These are phyloP conservation scores for Gallinago undulata DNA, from an alignment of 2,113 vertebrate genomes.

Conservation along the genomic window DNA sequence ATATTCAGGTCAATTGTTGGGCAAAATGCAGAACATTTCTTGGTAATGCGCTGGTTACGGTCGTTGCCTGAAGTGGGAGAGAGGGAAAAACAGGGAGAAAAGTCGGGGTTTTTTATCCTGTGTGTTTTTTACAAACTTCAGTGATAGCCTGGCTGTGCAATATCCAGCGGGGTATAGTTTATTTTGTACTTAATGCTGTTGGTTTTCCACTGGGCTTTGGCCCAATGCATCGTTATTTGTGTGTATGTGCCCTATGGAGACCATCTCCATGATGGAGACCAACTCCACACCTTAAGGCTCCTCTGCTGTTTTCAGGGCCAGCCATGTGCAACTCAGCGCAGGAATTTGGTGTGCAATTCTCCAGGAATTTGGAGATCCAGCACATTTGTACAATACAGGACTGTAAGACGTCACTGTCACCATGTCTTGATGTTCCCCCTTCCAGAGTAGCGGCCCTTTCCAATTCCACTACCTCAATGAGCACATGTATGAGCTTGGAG, in stretches of 20 bases:
- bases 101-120: not conserved
- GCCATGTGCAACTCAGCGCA: not conserved
- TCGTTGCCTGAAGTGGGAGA: not conserved
- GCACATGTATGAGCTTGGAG: not conserved
- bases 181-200: not conserved
- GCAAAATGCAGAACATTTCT: constrained; percentile 31
- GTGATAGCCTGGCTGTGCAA: accelerated
- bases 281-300: not conserved
- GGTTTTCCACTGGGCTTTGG: not conserved
- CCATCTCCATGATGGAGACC: not conserved
- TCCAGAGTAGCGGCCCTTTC: not conserved
- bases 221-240: not conserved
- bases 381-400: not conserved
- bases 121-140: not conserved
- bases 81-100: not conserved
- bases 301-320: not conserved
- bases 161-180: accelerated
- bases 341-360: not conserved
- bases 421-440: not conserved
- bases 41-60: constrained; percentile 4
- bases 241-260: not conserved
- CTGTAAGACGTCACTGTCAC: accelerated
- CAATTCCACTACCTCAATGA: not conserved
- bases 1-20: not conserved
- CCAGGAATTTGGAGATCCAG: not conserved